Evolutionary conservation across 2,888 invertebrate genomes (phyloP).

Genomic region (Meiosimyza platycephala): DNA sequence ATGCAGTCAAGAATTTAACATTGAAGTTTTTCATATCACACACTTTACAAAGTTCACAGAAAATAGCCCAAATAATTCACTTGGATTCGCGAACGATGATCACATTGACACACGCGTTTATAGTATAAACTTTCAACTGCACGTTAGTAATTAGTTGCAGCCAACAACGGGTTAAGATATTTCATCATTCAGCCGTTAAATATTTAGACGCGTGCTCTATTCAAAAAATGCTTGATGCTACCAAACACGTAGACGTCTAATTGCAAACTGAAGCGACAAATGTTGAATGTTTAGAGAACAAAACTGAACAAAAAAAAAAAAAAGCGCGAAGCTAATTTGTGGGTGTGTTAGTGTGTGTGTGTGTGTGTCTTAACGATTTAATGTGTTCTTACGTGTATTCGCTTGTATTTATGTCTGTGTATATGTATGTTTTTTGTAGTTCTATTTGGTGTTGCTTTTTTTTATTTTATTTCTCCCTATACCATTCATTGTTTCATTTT

Average conservation of each 20-base stretch:
- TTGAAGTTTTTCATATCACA: no score
- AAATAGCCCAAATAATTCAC: no score
- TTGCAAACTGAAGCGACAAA: conserved; percentile 41
- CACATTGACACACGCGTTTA: no score
- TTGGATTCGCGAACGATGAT: no score
- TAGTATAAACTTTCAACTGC: no score
- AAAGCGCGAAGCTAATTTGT: conserved; percentile 30
- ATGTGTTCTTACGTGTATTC: no score
- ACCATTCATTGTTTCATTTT: neutral
- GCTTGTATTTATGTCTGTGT: neutral
- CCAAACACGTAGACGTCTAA: conserved; percentile 37
- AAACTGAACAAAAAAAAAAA: conserved; percentile 20
- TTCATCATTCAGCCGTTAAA: no score
- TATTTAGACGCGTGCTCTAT: no score
- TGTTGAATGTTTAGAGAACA: conserved; percentile 17
- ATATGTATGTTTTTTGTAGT: neutral
- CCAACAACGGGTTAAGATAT: no score
- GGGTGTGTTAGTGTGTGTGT: conserved; percentile 19
- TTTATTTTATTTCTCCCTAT: neutral
- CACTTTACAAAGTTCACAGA: no score
- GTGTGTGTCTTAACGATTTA: neutral
- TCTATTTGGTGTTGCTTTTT: neutral
- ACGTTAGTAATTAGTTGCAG: no score
- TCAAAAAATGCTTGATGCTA: conserved; percentile 10
- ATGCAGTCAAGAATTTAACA: no score